Conservation (phyloP, 2,113 vertebrate species). For the Solea senegalensis region DNA sequence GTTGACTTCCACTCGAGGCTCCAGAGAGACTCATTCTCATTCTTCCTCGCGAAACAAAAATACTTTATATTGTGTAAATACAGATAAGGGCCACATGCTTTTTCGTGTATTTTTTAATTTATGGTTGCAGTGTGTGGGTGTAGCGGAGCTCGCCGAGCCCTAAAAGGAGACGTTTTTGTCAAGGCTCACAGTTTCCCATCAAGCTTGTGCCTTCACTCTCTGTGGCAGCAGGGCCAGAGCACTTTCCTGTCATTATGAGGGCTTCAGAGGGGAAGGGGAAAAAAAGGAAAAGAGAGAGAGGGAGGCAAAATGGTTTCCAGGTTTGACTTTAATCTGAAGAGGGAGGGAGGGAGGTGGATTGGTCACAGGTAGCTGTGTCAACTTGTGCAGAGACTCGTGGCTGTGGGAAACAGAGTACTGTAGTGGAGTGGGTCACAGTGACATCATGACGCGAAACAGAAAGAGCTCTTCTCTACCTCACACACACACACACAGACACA, state of each 20-base stretch:
- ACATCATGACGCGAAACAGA: constrained; percentile 25
- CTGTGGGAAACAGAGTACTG: constrained; percentile 28
- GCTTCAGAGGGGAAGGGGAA: constrained; percentile 62
- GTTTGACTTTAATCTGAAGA: constrained; percentile 67
- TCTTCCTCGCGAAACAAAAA: constrained; percentile 33
- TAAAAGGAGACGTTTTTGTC: constrained; percentile 72
- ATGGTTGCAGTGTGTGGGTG: constrained; percentile 56
- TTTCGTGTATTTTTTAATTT: constrained; percentile 64
- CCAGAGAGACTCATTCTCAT: constrained; percentile 24
- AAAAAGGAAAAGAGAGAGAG: constrained; percentile 26
- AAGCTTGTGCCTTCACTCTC: constrained; percentile 48
- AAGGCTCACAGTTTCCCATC: constrained; percentile 68
- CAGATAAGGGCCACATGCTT: constrained; percentile 59
- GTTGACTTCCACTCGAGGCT: constrained; percentile 20
- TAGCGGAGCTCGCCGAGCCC: constrained; percentile 56
- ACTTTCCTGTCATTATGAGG: constrained; percentile 74
- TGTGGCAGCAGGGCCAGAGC: constrained; percentile 52
- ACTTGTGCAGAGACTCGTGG: neutral
- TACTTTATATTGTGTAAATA: constrained; percentile 59
- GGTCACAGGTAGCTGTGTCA: constrained; percentile 46
- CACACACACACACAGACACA: constrained; percentile 3
- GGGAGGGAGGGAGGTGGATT: constrained; percentile 17
- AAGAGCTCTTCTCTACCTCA: neutral
- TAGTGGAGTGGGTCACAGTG: constrained; percentile 21
- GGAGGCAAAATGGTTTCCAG: constrained; percentile 74